These are phyloP conservation scores for Epirrhoe tristata DNA, from an alignment of 2,888 invertebrate species.

Conservation along the genomic window DNA sequence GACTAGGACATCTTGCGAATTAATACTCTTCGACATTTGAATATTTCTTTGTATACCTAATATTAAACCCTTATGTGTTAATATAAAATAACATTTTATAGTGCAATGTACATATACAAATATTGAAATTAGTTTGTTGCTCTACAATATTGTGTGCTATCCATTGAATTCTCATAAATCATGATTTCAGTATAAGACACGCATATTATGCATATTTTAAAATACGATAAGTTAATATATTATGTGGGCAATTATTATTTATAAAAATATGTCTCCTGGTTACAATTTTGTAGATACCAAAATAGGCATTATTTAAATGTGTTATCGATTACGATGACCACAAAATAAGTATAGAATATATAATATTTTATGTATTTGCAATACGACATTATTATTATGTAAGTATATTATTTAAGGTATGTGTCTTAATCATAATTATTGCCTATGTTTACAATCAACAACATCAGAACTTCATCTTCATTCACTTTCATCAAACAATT, in stretches of 20 bases:
- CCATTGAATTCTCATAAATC: slow-evolving; percentile 26
- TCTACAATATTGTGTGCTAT: slow-evolving; percentile 27
- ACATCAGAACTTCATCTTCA: slow-evolving; percentile 7
- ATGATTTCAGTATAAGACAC: slow-evolving; percentile 30
- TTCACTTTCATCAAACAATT: slow-evolving; percentile 6
- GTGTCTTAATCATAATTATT: slow-evolving; percentile 31
- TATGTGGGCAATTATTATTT: slow-evolving; percentile 82
- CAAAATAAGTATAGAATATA: slow-evolving; percentile 21
- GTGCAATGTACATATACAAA: slow-evolving; percentile 23
- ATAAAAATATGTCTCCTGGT: slow-evolving; percentile 83
- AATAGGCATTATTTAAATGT: slow-evolving; percentile 49
- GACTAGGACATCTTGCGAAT: neutral
- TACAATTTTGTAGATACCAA: slow-evolving; percentile 53
- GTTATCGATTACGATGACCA: slow-evolving; percentile 28
- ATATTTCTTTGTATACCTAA: neutral
- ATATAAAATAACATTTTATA: slow-evolving; percentile 5
- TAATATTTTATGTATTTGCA: slow-evolving; percentile 37
- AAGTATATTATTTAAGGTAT: slow-evolving; percentile 25
- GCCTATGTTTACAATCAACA: slow-evolving; percentile 36
- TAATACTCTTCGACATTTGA: neutral
- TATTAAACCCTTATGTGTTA: slow-evolving; percentile 1
- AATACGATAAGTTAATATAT: slow-evolving; percentile 46
- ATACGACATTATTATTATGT: slow-evolving; percentile 35
- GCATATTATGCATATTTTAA: slow-evolving; percentile 32
- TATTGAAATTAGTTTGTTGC: slow-evolving; percentile 18